A percentile compares a stretch with the other conserved stretches of the same genome.
phyloP scores from a whole-genome alignment of 2,888 invertebrate species.

The Troides oblongomaculatus region DNA sequence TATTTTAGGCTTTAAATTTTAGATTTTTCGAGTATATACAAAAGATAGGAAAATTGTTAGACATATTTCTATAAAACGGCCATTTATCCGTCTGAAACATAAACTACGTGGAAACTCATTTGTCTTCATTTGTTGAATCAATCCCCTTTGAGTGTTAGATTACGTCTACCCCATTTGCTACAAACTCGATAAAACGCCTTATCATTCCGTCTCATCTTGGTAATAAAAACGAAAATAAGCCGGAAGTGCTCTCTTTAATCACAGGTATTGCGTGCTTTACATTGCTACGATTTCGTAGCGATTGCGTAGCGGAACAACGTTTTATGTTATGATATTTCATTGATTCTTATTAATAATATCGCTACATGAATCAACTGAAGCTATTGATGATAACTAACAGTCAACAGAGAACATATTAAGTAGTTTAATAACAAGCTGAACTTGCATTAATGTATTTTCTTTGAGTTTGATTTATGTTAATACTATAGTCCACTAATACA shows the following conservation, averaged over 20 bases:
- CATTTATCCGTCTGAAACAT: slow-evolving; percentile 7
- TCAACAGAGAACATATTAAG: not conserved
- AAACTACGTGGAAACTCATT: slow-evolving; percentile 21
- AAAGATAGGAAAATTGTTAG: not conserved
- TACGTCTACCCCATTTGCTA: slow-evolving; percentile 27
- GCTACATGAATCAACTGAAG: not conserved
- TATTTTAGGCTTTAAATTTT: not conserved
- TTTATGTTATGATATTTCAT: slow-evolving; percentile 5
- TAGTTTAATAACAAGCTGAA: not conserved
- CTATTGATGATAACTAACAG: not conserved
- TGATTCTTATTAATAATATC: not conserved
- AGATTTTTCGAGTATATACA: not conserved
- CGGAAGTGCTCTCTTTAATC: slow-evolving; percentile 16
- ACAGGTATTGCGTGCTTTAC: slow-evolving; percentile 5
- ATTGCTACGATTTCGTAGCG: slow-evolving; percentile 17
- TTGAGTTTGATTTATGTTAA: not conserved
- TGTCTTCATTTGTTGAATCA: slow-evolving; percentile 28
- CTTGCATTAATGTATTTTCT: not conserved
- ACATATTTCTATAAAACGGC: not conserved
- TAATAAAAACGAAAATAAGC: slow-evolving; percentile 25
- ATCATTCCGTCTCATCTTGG: slow-evolving; percentile 20
- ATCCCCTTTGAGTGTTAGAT: slow-evolving; percentile 28
- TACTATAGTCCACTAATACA: not conserved
- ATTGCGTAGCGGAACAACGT: slow-evolving; percentile 12
- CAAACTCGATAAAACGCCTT: slow-evolving; percentile 25